phyloP scores from a whole-genome alignment of 2,888 invertebrate species.

The Microctonus brassicae region DNA sequence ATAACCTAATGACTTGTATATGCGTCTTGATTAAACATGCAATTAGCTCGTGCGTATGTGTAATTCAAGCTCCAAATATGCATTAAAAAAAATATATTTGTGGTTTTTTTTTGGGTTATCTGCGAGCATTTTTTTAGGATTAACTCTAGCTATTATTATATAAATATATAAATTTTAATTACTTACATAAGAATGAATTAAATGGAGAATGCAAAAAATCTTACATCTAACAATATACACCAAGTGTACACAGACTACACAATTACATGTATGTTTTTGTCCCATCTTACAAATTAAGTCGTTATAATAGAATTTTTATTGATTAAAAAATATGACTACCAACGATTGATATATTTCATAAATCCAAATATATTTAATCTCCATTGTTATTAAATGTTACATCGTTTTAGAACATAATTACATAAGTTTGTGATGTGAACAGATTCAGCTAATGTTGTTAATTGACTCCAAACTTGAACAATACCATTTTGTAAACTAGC shows the following conservation, averaged over 20 bases:
- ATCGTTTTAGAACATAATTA: conserved; percentile 49
- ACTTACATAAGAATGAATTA: conserved; percentile 14
- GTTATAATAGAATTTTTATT: conserved; percentile 32
- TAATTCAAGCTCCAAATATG: background rate
- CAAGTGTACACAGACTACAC: background rate
- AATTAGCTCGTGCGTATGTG: background rate
- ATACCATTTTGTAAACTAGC: conserved; percentile 80
- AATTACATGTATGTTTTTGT: conserved; percentile 27
- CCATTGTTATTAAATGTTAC: conserved; percentile 45
- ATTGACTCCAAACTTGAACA: conserved; percentile 72
- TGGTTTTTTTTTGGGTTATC: background rate
- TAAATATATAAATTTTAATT: background rate
- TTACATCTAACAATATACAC: background rate
- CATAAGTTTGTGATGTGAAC: conserved; percentile 61
- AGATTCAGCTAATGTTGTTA: conserved; percentile 69
- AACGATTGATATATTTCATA: conserved; percentile 38
- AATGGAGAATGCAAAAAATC: conserved; percentile 18
- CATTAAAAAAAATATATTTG: background rate
- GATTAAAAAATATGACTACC: conserved; percentile 45
- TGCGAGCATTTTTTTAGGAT: background rate
- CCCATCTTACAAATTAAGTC: conserved; percentile 18
- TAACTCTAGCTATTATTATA: background rate
- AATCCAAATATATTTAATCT: conserved; percentile 12
- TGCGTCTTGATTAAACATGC: background rate
- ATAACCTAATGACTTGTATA: background rate